phyloP scores from a whole-genome alignment of 2,113 vertebrate species.

The Microtus oregoni region DNA sequence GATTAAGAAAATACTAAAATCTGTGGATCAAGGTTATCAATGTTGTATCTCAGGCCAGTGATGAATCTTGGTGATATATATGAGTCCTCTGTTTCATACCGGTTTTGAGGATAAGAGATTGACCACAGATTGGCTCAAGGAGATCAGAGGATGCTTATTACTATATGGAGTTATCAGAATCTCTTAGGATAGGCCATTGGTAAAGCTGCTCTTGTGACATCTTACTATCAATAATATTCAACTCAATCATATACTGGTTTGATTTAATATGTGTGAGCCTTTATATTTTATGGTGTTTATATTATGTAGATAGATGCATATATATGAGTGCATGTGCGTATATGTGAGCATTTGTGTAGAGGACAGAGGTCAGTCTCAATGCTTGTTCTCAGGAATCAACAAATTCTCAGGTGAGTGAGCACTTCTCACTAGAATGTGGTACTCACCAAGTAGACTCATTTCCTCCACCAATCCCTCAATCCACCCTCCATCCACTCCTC shows the following conservation, averaged over 20 bases:
- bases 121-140: neutral
- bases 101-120: neutral
- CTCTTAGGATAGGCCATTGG: neutral
- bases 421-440: neutral
- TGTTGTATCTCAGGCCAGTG: neutral
- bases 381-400: neutral
- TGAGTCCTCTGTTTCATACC: neutral
- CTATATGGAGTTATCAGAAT: neutral
- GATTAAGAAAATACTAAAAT: neutral
- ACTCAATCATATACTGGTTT: neutral
- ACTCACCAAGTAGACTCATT: neutral
- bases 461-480: no score
- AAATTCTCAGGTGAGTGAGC: neutral
- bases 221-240: neutral
- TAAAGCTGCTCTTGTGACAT: neutral
- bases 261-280: neutral
- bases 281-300: neutral
- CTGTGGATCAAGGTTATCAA: neutral
- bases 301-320: no score
- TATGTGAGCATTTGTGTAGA: neutral
- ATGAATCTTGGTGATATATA: neutral
- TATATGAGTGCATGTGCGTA: neutral
- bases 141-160: neutral
- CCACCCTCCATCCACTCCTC: no score
- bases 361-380: neutral